Conservation (phyloP, 1,140 invertebrate genomes). For the Geopemphigus sp. region DNA sequence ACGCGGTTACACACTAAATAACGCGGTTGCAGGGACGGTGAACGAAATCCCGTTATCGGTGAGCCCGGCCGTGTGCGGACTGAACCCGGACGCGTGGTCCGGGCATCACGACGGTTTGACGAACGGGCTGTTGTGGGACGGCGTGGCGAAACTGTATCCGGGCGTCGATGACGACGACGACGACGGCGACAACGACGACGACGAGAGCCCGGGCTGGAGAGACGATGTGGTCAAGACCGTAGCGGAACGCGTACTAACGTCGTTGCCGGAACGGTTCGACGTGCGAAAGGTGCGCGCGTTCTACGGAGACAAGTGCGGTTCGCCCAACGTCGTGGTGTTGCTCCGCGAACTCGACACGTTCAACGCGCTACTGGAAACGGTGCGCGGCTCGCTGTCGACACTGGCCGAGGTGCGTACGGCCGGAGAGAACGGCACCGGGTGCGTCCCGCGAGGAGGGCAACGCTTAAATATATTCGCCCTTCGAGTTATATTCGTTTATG, state of each 20-base stretch:
- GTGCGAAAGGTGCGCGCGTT: conserved; percentile 29
- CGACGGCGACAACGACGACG: conserved; percentile 57
- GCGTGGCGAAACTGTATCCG: conserved; percentile 77
- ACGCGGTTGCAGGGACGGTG: conserved; percentile 56
- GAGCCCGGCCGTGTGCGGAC: conserved; percentile 78
- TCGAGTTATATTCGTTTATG: no score
- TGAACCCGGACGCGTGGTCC: conserved; percentile 54
- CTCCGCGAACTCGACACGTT: conserved; percentile 86
- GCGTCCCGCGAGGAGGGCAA: no score
- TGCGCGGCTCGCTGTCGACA: conserved; percentile 69
- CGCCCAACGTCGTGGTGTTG: conserved; percentile 79
- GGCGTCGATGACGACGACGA: conserved; percentile 58
- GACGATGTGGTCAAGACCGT: conserved; percentile 68
- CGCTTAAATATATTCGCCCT: no score
- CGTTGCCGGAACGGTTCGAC: neutral
- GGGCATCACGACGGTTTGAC: conserved; percentile 90
- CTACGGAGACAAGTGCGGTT: conserved; percentile 57
- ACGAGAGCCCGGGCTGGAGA: conserved; percentile 66
- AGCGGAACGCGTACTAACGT: conserved; percentile 63
- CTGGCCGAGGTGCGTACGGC: conserved; percentile 59
- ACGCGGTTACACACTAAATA: no score
- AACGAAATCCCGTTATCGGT: conserved; percentile 71
- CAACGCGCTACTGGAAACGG: conserved; percentile 72
- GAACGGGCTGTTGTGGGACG: conserved; percentile 66
- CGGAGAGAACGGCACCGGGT: no score